These are phyloP conservation scores for Anastrepha obliqua DNA, from an alignment of 1,140 invertebrate species.

Conservation along the genomic window DNA sequence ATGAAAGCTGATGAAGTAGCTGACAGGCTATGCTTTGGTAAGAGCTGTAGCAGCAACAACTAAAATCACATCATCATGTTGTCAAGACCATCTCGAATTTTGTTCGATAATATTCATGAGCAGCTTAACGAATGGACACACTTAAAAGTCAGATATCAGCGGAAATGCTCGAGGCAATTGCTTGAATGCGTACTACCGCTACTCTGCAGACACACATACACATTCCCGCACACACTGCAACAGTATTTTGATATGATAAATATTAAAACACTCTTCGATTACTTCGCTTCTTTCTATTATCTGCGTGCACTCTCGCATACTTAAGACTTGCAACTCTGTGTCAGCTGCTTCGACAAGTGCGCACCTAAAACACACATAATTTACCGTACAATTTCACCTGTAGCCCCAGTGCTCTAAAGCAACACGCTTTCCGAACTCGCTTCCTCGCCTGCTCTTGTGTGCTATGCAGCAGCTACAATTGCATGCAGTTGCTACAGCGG, in stretches of 20 bases:
- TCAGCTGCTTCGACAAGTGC: not conserved
- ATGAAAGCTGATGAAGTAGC: not conserved
- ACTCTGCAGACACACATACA: not conserved
- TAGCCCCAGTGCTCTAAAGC: not conserved
- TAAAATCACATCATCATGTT: not conserved
- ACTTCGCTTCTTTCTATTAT: not conserved
- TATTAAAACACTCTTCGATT: not conserved
- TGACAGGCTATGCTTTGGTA: not conserved
- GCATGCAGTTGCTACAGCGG: not conserved
- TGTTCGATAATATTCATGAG: constrained; percentile 12
- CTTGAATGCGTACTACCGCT: not conserved
- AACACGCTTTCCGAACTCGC: not conserved
- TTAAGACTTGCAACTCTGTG: not conserved
- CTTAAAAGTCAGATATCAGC: not conserved
- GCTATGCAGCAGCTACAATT: not conserved
- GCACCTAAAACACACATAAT: not conserved
- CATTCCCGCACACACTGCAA: not conserved
- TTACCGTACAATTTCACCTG: not conserved
- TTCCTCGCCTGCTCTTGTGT: not conserved
- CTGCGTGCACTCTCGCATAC: not conserved
- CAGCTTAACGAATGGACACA: not conserved
- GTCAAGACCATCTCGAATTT: not conserved
- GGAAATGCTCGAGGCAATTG: not conserved
- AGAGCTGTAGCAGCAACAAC: not conserved
- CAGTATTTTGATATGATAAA: not conserved